phyloP scores from a whole-genome alignment of 2,113 vertebrate genomes.

The Synodontis membranacea region DNA sequence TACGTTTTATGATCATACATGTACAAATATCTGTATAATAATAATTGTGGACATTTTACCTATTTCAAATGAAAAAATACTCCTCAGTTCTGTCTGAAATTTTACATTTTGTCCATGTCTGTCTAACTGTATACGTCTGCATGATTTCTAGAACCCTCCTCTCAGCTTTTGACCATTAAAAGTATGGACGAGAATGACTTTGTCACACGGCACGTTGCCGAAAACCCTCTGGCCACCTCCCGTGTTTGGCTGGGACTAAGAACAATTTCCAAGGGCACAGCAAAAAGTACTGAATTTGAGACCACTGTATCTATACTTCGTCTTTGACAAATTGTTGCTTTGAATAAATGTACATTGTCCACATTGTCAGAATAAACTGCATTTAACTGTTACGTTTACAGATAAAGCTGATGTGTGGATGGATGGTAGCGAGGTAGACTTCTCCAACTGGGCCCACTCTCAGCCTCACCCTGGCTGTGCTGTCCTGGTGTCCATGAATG shows the following conservation, averaged over 20 bases:
- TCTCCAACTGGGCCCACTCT: constrained; percentile 78
- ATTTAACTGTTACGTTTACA: background rate
- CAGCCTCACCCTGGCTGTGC: constrained; percentile 66
- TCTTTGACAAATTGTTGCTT: background rate
- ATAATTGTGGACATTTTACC: background rate
- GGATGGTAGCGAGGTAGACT: constrained; percentile 80
- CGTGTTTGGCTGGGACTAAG: constrained; percentile 85
- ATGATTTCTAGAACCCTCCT: constrained; percentile 73
- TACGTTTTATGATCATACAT: too few relatives aligned
- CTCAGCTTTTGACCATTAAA: constrained; percentile 80
- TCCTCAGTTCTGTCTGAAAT: background rate
- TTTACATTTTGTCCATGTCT: background rate
- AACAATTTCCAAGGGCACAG: constrained; percentile 70
- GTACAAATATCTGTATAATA: background rate
- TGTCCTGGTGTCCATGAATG: constrained; percentile 76
- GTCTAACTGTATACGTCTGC: background rate
- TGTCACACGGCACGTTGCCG: constrained; percentile 75
- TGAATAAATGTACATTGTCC: background rate
- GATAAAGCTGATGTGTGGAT: constrained; percentile 68
- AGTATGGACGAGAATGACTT: constrained; percentile 88
- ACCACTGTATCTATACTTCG: too few relatives aligned
- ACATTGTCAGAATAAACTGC: background rate
- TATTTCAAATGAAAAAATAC: background rate
- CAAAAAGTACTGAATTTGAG: background rate
- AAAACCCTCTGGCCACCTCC: constrained; percentile 81